Base-by-base conservation (phyloP, 2,797 vertebrate species). In the Erethizon dorsatum region DNA sequence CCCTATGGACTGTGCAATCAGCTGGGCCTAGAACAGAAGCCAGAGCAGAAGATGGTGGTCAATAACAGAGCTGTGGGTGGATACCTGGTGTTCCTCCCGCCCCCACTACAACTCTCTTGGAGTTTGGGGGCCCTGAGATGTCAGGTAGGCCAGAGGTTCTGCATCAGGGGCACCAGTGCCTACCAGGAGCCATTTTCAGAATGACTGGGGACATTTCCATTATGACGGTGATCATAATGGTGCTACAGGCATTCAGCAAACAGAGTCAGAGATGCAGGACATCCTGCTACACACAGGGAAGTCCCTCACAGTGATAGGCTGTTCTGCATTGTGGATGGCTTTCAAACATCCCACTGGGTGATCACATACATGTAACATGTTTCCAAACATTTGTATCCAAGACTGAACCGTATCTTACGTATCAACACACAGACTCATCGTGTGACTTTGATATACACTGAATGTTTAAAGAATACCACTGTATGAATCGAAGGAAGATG, bases 1-100 rank as follows among this genome's bases (percentile, higher is more conserved):
- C 28, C 99, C 99, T 33, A 99, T 99, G 93, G 99, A 99, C 98
- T 99, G 99, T 59, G 99, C 99, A 31, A 99, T 99, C 95, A 99
- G 95, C 98, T 99, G 99, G 4, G 99, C 99, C 99, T 99, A 80
- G 15, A 97, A 28, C 0, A 84, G 83, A 90, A 97, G 26, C 45
- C 97, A 90, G 37, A 59, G 67, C 86, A 2, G 78, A 90, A 84
- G 89, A 67, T 0, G 37, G 63, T 18, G 24, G 96, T 52, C 59
- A 97, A 0, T 0, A 17, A 57, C 15, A 33, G 77, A 0, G 2
- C 17, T 52, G 12, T 1, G 50, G 20, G 15, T 10, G 14, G 59
- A 33, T 3, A 57, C 47, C 54, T 28, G 47, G 28, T 2, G 6
- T 13, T 65, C 65, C 6, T 5, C 14, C 80, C 57, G 2, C 0